These are phyloP conservation scores for Enteromius treurensis DNA, from an alignment of 2,797 vertebrate genomes.

Conservation along the genomic window DNA sequence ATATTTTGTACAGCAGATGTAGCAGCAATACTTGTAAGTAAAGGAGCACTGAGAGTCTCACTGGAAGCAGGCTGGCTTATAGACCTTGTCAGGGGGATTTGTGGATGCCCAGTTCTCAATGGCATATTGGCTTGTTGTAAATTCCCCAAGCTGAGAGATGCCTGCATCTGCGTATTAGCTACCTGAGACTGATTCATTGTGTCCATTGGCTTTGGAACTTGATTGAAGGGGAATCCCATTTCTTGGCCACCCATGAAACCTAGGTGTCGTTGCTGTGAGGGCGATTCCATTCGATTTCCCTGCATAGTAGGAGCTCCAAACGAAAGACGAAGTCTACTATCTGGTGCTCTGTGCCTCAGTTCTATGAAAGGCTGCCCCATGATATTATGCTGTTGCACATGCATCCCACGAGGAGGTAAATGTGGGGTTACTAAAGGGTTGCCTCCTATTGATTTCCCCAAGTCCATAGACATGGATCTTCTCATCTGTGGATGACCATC, in stretches of 20 bases:
- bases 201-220: constrained; percentile 82
- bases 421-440: constrained; percentile 82
- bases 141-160: constrained; percentile 85
- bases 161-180: constrained; percentile 74
- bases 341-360: constrained; percentile 88
- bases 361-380: constrained; percentile 97
- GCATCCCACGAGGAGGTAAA: constrained; percentile 85
- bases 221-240: constrained; percentile 75
- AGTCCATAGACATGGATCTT: constrained; percentile 86
- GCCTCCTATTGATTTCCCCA: constrained; percentile 81
- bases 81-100: constrained; percentile 82
- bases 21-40: constrained; percentile 73
- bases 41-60: constrained; percentile 78
- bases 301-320: constrained; percentile 78
- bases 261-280: constrained; percentile 77
- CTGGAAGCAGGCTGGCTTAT: constrained; percentile 83
- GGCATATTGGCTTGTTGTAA: constrained; percentile 80
- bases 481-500: constrained; percentile 88
- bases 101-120: constrained; percentile 73
- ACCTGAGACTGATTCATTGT: constrained; percentile 72
- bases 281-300: constrained; percentile 76
- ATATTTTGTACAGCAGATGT: constrained; percentile 74
- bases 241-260: constrained; percentile 81
- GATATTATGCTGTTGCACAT: constrained; percentile 93
- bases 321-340: constrained; percentile 84